A percentile compares a stretch with the other conserved stretches of the same genome.
phyloP scores from a whole-genome alignment of 2,113 vertebrate genomes.

The Drymodes brunneopygia region DNA sequence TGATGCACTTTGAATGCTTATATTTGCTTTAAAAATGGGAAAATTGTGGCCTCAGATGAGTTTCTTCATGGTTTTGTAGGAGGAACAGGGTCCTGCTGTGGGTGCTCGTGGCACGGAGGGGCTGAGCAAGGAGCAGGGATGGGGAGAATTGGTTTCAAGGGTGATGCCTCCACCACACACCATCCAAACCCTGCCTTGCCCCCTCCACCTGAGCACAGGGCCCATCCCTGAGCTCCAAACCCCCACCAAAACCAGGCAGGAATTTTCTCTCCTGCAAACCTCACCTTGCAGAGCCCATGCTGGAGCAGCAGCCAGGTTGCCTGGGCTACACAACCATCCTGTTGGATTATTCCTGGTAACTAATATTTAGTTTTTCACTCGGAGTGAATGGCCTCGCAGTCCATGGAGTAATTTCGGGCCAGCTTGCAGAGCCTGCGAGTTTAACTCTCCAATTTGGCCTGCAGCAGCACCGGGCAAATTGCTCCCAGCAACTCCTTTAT shows the following conservation, averaged over 20 bases:
- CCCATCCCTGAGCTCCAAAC: not conserved
- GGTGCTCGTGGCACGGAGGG: accelerated
- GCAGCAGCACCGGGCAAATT: not conserved
- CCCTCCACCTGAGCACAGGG: accelerated
- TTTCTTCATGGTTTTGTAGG: not conserved
- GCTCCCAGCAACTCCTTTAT: not conserved
- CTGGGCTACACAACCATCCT: not conserved
- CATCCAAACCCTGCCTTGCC: not conserved
- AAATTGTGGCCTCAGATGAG: not conserved
- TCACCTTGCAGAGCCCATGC: not conserved
- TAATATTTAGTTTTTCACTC: not conserved
- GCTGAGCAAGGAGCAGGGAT: not conserved
- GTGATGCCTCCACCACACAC: too few species aligned
- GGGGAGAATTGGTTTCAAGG: not conserved
- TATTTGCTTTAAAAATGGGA: not conserved
- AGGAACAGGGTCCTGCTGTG: not conserved
- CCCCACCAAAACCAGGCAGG: not conserved
- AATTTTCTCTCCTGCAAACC: not conserved
- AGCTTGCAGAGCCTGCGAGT: not conserved
- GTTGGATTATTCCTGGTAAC: not conserved
- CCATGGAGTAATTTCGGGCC: not conserved
- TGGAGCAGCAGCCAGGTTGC: not conserved
- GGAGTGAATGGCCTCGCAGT: not conserved
- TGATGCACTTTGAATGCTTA: accelerated
- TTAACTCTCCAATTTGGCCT: constrained; percentile 30